Base-by-base conservation (phyloP, 30 jellyfish, hydroid and myxozoan species). In the Aurelia coerulea region DNA sequence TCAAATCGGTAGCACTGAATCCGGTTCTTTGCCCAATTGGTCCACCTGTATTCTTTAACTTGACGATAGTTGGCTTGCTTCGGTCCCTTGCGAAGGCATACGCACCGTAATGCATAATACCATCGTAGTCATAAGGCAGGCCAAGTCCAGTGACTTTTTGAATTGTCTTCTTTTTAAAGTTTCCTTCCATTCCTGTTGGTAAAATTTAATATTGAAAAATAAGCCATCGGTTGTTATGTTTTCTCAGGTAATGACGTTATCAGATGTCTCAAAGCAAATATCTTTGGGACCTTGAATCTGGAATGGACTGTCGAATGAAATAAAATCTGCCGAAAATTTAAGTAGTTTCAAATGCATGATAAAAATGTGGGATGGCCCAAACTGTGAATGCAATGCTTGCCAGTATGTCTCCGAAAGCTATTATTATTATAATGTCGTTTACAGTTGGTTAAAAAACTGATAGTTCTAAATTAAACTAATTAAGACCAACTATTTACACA, bases 111-210 rank as follows among this genome's bases (percentile, higher is more conserved):
- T 85, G 94, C 94, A 85, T 85, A 31, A 85, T 13, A 17, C 94
- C 94, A 85, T 85, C 94, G 69, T 73, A 85, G 49, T 85, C 94
- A 85, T 85, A 85, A 16, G 94, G 94, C 8, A 74, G 78, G 7
- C 88, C 88, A 5, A 85, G 46, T 10, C 83, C 74, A 19, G 94
- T 66, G 39, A 85, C 82, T 14, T 60, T 59, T 13, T 32, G 58
- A 6, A n/a, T 15, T 5, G 67, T 37, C 23, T 37, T 29, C 64
- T 73, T 85, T 31, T 34, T 33, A 51, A 85, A 85, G 19, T 85
- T 85, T n/a, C 16, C 41, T 33, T 73, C 88, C 8, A 31, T 74
- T 1, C 84, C 94, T 85, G 34, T 13, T 34, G 72, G 35, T 79
- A 16, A 12, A 54, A 16, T 18, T 5, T 0, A 76, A 54, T 23